Base-by-base conservation (phyloP, 2,797 vertebrate genomes). In the Halcyon leucocephala region DNA sequence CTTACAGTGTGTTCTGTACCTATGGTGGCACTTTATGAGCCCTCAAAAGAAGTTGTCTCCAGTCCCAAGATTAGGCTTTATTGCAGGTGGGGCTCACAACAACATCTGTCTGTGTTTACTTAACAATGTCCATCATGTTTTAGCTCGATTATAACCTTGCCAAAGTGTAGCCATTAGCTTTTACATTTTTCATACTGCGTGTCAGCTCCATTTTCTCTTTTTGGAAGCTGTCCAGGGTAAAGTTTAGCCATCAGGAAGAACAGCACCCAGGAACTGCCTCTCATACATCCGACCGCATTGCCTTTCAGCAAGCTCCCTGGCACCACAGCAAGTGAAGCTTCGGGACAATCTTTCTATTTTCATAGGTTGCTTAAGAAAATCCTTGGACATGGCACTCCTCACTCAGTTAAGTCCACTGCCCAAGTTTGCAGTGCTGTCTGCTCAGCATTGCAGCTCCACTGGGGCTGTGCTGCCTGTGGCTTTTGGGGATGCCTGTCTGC, bases 201-300 rank as follows among this genome's bases (percentile, higher is more conserved):
- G 74, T 58, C 86, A 82, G 52, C 66, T 93, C 51, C 37, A 9
- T 86, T n/a, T 86, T 61, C 55, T 84, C 22, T 49, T n/a, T 46
- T 24, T 70, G 82, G 82, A 87, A 82, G 72, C n/a, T 82, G 70
- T 91, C 74, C 79, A 82, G 70, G 48, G 67, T 33, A 37, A 28
- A 54, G 26, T 65, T 89, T 60, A 70, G 39, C 79, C n/a, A 24
- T 55, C 49, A 61, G 21, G 54, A 55, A 78, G 86, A 65, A 48
- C 29, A 33, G n/a, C 39, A 69, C 49, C 48, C 52, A 25, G 67
- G 31, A 58, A n/a, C 82, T 89, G 26, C 26, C 54, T 65, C 49
- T 72, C 0, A 0, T 77, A 15, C 19, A 4, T 61, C 31, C 3
- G 1, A 55, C 13, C n/a, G 48, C 6, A 0, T 76, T 7, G 0